Conservation (phyloP, 2,888 invertebrate species). For the Deroplatys truncata region DNA sequence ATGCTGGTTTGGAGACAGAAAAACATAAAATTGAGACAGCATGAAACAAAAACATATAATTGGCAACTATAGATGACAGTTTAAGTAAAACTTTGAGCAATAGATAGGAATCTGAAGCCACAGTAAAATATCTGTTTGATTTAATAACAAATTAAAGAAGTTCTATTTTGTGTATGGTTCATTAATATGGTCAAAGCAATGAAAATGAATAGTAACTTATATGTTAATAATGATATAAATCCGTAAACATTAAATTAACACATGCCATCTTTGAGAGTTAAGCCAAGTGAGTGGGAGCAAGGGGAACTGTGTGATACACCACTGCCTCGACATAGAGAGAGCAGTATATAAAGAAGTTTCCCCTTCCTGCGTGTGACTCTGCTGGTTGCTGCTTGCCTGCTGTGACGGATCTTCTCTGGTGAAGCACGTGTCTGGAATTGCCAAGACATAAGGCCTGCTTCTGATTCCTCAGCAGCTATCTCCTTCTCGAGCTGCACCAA, state of each 20-base stretch:
- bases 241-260: background rate
- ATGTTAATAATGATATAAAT: too few species aligned
- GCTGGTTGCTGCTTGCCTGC: conserved; percentile 44
- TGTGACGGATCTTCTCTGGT: conserved; percentile 50
- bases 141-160: too few species aligned
- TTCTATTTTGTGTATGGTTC: too few species aligned
- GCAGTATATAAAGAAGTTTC: background rate
- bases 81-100: too few species aligned
- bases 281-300: background rate
- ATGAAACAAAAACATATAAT: too few species aligned
- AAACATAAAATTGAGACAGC: too few species aligned
- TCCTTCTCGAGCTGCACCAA: conserved; percentile 80
- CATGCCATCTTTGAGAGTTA: background rate
- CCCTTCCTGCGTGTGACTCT: background rate
- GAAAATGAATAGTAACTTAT: too few species aligned
- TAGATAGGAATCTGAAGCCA: too few species aligned
- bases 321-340: background rate
- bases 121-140: too few species aligned
- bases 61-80: too few species aligned
- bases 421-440: conserved; percentile 56
- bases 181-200: too few species aligned
- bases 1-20: too few species aligned
- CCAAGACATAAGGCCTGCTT: conserved; percentile 54
- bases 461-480: conserved; percentile 64
- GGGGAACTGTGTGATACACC: background rate